Evolutionary conservation across 2,888 invertebrate genomes (phyloP).

Genomic region (Acleris emargana): DNA sequence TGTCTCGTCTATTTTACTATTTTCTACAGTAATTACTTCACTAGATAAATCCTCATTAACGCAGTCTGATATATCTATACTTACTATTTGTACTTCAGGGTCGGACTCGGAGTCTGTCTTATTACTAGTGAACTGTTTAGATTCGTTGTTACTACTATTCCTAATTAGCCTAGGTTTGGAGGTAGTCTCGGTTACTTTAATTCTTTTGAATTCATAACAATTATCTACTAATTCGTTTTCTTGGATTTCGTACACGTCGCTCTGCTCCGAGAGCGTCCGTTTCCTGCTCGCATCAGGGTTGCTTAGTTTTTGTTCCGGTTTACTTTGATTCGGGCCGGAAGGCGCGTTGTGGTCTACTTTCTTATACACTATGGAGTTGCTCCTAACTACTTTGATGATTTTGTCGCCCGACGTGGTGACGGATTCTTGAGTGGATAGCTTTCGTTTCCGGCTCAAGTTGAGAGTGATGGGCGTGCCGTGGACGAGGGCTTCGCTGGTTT

Average conservation of each 20-base stretch:
- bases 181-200: slow-evolving; percentile 63
- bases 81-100: slow-evolving; percentile 71
- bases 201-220: slow-evolving; percentile 71
- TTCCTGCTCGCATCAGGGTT: slow-evolving; percentile 56
- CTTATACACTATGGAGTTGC: slow-evolving; percentile 76
- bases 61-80: slow-evolving; percentile 56
- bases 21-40: slow-evolving; percentile 67
- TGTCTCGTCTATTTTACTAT: slow-evolving; percentile 54
- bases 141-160: slow-evolving; percentile 55
- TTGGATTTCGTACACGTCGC: slow-evolving; percentile 65
- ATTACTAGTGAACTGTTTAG: slow-evolving; percentile 46
- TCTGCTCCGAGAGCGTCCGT: slow-evolving; percentile 69
- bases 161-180: slow-evolving; percentile 70
- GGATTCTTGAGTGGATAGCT: slow-evolving; percentile 71
- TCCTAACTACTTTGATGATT: slow-evolving; percentile 75
- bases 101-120: slow-evolving; percentile 65
- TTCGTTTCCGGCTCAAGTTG: slow-evolving; percentile 69
- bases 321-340: slow-evolving; percentile 47
- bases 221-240: slow-evolving; percentile 72
- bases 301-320: slow-evolving; percentile 53
- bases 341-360: slow-evolving; percentile 61
- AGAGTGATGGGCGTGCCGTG: slow-evolving; percentile 62
- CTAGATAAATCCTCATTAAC: slow-evolving; percentile 54
- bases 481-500: slow-evolving; percentile 51
- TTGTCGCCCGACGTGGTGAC: slow-evolving; percentile 72